phyloP scores from a whole-genome alignment of 1,140 invertebrate species.

The Cyclina sinensis region DNA sequence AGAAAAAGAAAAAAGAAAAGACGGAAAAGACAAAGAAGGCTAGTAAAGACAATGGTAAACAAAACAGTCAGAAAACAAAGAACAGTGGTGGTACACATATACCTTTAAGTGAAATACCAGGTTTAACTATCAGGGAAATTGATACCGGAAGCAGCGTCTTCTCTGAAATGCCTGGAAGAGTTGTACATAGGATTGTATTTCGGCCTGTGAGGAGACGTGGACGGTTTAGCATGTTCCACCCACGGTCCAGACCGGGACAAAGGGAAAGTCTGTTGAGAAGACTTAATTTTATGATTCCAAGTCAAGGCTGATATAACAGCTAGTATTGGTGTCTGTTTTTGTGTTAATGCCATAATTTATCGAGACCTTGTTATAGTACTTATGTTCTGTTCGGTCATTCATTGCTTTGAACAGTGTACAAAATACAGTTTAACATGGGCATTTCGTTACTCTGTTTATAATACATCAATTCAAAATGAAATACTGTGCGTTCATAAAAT shows the following conservation, averaged over 20 bases:
- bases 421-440: no score
- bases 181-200: not conserved
- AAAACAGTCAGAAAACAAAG: not conserved
- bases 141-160: not conserved
- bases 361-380: no score
- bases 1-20: not conserved
- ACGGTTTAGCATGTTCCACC: not conserved
- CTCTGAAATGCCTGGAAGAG: not conserved
- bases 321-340: not conserved
- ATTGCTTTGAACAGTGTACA: no score
- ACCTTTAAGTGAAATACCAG: not conserved
- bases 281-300: not conserved
- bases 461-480: no score
- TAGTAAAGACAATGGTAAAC: not conserved
- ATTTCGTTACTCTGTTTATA: no score
- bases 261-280: not conserved
- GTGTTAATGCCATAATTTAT: constrained; percentile 15
- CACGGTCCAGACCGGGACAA: not conserved
- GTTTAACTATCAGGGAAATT: not conserved
- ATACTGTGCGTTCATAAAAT: no score
- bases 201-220: not conserved
- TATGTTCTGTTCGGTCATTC: no score
- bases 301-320: not conserved
- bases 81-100: not conserved
- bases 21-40: not conserved